Evolutionary conservation across 2,797 vertebrate species (phyloP).

Genomic region (Sus cebifrons): DNA sequence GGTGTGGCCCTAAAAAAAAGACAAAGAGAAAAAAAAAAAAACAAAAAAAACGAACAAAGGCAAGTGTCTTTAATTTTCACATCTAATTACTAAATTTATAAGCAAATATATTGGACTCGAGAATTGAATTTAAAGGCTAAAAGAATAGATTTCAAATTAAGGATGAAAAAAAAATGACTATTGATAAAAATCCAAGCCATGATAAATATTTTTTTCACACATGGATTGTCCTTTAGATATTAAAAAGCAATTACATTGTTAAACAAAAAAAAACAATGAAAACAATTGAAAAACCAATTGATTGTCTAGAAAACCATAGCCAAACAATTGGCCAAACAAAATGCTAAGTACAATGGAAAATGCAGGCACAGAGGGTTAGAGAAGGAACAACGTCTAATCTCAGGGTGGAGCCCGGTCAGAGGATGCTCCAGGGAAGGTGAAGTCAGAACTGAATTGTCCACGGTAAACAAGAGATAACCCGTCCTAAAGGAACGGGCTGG

Average conservation of each 20-base stretch:
- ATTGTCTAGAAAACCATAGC: not conserved
- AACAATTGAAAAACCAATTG: not conserved
- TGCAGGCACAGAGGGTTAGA: not conserved
- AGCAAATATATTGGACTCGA: not conserved
- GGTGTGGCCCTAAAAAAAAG: too few relatives aligned
- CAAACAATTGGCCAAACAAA: too few relatives aligned
- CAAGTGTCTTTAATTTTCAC: not conserved
- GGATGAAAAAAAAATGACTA: not conserved
- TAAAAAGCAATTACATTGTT: not conserved
- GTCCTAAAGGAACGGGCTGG: not conserved
- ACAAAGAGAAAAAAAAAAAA: too few relatives aligned
- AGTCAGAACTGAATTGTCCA: not conserved
- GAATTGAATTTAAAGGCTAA: slow-evolving; percentile 2
- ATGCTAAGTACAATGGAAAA: not conserved
- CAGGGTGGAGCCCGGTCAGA: too few relatives aligned
- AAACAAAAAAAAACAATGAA: not conserved
- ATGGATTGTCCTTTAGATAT: not conserved
- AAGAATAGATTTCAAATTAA: not conserved
- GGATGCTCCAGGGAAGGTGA: not conserved
- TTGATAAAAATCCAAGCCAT: not conserved
- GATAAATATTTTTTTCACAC: not conserved
- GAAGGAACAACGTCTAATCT: not conserved
- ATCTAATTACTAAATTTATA: not conserved
- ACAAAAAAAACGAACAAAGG: too few relatives aligned
- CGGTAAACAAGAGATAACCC: not conserved